Conservation (phyloP, 2,113 vertebrate species). For the Misgurnus mizolepis region DNA sequence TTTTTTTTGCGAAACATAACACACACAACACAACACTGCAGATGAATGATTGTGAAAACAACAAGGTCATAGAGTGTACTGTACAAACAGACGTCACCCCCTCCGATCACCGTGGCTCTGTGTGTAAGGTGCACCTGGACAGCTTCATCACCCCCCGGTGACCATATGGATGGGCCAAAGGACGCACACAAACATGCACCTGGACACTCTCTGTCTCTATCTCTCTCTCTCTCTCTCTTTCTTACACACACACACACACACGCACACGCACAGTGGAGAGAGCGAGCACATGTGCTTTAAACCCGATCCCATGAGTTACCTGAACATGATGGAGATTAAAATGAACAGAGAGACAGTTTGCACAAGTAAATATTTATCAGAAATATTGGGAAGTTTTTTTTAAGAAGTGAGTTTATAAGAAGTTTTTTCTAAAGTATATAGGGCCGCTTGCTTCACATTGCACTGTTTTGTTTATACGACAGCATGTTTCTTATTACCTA, state of each 20-base stretch:
- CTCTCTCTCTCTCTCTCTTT: no score
- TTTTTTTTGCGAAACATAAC: constrained; percentile 6
- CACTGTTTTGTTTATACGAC: neutral
- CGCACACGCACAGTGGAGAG: neutral
- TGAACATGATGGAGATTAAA: constrained; percentile 37
- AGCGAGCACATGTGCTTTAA: constrained; percentile 54
- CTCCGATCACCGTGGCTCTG: neutral
- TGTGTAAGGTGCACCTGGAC: constrained; percentile 51
- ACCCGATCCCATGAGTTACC: constrained; percentile 15
- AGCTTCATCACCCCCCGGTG: constrained; percentile 48
- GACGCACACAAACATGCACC: constrained; percentile 32
- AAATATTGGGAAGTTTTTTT: neutral
- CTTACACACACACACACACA: constrained; percentile 2
- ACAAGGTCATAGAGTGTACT: constrained; percentile 28
- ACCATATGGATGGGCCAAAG: constrained; percentile 55
- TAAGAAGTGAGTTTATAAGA: neutral
- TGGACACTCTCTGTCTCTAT: neutral
- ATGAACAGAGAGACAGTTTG: constrained; percentile 6
- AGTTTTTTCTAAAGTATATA: constrained; percentile 5
- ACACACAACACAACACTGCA: constrained; percentile 17
- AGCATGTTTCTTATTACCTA: no score
- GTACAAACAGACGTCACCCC: constrained; percentile 13
- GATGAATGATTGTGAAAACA: constrained; percentile 36
- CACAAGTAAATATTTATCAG: constrained; percentile 1
- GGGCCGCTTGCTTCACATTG: neutral